Conservation (phyloP, 2,113 vertebrate genomes). For the Hydropotes inermis region DNA sequence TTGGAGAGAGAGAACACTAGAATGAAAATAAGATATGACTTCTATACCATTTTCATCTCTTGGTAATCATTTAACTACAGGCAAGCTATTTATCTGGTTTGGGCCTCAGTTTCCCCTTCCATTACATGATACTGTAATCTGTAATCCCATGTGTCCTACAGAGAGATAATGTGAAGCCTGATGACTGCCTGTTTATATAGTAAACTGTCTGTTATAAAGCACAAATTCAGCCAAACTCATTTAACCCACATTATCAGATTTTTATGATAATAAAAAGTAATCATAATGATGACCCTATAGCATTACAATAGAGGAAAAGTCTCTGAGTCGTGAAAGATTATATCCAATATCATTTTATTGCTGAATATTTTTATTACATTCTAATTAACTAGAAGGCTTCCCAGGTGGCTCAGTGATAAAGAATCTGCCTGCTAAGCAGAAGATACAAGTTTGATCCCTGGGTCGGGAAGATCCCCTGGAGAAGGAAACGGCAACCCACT, state of each 20-base stretch:
- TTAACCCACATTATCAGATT: not conserved
- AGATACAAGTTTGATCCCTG: not conserved
- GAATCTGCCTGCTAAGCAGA: not conserved
- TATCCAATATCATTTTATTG: not conserved
- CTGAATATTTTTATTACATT: not conserved
- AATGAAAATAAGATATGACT: not conserved
- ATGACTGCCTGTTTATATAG: not conserved
- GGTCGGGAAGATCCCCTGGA: not conserved
- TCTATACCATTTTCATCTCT: not conserved
- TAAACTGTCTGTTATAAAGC: not conserved
- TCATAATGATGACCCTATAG: not conserved
- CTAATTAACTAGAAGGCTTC: not conserved
- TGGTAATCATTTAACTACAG: not conserved
- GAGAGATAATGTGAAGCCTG: not conserved
- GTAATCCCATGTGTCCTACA: not conserved
- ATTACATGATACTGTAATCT: not conserved
- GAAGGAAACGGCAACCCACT: not conserved
- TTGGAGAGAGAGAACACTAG: not conserved
- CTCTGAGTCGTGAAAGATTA: constrained; percentile 3
- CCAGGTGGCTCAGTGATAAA: not conserved
- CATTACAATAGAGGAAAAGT: not conserved
- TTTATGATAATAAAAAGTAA: constrained; percentile 1
- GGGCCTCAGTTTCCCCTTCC: not conserved
- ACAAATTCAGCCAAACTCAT: not conserved
- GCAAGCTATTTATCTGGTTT: not conserved